phyloP scores from a whole-genome alignment of 2,113 vertebrate genomes.

The Corythornis vintsioides region DNA sequence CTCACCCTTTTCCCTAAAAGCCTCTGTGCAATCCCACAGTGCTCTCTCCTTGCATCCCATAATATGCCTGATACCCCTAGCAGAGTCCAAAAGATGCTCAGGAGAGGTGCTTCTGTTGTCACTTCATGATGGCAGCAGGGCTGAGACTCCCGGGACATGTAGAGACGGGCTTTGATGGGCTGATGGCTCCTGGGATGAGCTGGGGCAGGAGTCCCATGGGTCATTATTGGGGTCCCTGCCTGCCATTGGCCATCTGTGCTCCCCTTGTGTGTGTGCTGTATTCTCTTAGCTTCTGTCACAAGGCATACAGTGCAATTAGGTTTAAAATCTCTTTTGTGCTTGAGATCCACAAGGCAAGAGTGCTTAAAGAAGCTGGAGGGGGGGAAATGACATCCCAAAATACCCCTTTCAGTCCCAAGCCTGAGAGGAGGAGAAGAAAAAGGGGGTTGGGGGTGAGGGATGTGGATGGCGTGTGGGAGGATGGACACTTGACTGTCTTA shows the following conservation, averaged over 20 bases:
- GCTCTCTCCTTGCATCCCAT: background rate
- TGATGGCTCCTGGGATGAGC: background rate
- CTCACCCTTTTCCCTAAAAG: fast-evolving
- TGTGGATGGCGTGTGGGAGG: background rate
- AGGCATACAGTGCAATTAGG: background rate
- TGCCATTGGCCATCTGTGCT: background rate
- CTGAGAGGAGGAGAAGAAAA: background rate
- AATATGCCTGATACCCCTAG: background rate
- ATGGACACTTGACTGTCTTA: background rate
- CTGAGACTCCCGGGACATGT: background rate
- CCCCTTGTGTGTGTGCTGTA: no score
- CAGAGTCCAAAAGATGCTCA: background rate
- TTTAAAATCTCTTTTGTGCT: background rate
- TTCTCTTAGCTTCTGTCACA: background rate
- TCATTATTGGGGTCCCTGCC: background rate
- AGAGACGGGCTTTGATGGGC: background rate
- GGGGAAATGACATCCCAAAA: background rate
- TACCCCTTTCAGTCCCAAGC: background rate
- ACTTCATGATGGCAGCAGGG: background rate
- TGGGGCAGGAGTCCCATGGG: background rate
- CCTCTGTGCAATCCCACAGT: background rate
- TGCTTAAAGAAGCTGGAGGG: background rate
- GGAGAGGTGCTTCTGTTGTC: background rate
- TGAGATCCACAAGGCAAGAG: background rate
- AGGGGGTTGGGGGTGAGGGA: fast-evolving